phyloP scores from a whole-genome alignment of 2,113 vertebrate species.

The Notarius quadriscutis region DNA sequence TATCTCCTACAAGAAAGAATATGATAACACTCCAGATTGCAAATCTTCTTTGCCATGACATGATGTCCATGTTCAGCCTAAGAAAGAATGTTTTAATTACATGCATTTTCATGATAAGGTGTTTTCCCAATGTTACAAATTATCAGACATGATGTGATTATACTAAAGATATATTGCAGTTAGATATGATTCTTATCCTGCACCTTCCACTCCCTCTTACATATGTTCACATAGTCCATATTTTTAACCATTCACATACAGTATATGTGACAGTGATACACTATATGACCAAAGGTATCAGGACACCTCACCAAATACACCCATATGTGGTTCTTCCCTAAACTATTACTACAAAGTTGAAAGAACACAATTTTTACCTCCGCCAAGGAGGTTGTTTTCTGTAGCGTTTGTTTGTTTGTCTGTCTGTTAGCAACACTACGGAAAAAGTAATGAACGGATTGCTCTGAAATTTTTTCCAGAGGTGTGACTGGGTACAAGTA shows the following conservation, averaged over 20 bases:
- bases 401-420: too few species aligned
- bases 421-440: too few species aligned
- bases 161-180: conserved; percentile 19
- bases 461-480: too few species aligned
- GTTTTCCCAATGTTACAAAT: conserved; percentile 50
- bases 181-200: conserved; percentile 32
- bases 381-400: too few species aligned
- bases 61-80: conserved; percentile 22
- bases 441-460: too few species aligned
- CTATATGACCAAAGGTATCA: background rate
- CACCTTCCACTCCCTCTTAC: background rate
- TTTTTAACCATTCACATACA: background rate
- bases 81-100: conserved; percentile 59
- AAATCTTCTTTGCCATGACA: conserved; percentile 15
- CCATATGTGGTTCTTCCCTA: too few species aligned
- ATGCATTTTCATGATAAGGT: conserved; percentile 62
- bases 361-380: too few species aligned
- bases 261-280: background rate
- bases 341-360: too few species aligned
- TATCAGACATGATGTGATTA: conserved; percentile 67
- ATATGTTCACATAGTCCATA: background rate
- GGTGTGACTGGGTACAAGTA: too few species aligned
- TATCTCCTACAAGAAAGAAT: background rate
- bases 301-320: background rate
- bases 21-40: background rate